Conservation (phyloP, 2,888 invertebrate species). For the Ornithoptera alexandrae region DNA sequence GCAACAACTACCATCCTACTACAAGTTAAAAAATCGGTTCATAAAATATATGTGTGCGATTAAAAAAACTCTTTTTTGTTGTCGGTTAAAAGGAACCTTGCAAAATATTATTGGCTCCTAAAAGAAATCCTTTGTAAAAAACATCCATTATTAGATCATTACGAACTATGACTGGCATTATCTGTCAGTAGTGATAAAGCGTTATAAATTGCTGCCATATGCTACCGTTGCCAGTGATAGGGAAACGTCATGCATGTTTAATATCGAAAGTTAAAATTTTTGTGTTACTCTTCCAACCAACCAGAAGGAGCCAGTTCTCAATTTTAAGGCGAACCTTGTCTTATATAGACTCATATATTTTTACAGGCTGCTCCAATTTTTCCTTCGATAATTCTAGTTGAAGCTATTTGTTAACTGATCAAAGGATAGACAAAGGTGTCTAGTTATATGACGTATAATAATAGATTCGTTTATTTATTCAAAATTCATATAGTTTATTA, state of each 20-base stretch:
- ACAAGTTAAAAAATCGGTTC: not conserved
- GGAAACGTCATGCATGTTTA: constrained; percentile 18
- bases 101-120: not conserved
- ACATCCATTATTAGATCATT: constrained; percentile 38
- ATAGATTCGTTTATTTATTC: too few relatives aligned
- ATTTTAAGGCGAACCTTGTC: not conserved
- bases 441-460: too few relatives aligned
- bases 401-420: too few relatives aligned
- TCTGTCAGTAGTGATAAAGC: constrained; percentile 35
- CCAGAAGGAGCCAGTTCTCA: too few relatives aligned
- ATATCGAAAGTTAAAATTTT: not conserved
- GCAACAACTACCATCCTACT: not conserved
- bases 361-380: not conserved
- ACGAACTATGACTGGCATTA: constrained; percentile 42
- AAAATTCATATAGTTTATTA: too few relatives aligned
- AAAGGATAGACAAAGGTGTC: too few relatives aligned
- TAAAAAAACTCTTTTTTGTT: too few relatives aligned
- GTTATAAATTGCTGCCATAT: constrained; percentile 30
- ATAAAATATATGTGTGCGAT: not conserved
- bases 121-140: constrained; percentile 27
- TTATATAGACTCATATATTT: not conserved
- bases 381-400: too few relatives aligned
- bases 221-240: constrained; percentile 1
- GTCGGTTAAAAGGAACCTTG: not conserved
- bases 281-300: not conserved